These are phyloP conservation scores for Chelonoidis abingdonii DNA, from an alignment of 2,113 vertebrate genomes.

Conservation along the genomic window DNA sequence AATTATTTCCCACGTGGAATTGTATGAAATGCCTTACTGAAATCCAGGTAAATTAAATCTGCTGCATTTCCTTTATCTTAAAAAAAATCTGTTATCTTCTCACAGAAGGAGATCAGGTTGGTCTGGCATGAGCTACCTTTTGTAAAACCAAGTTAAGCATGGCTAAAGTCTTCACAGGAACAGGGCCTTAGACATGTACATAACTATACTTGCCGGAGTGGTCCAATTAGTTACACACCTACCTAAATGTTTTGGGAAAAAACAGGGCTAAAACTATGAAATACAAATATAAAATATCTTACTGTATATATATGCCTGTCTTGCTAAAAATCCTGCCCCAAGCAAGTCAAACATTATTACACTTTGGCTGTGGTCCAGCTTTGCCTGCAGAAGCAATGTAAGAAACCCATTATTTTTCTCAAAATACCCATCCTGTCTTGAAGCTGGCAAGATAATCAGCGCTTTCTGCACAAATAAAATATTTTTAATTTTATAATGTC, in stretches of 20 bases:
- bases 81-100: not conserved
- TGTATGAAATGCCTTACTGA: no score
- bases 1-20: not conserved
- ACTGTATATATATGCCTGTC: not conserved
- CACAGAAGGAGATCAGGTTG: not conserved
- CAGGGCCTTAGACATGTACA: not conserved
- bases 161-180: not conserved
- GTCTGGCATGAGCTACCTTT: not conserved
- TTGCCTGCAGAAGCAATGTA: not conserved
- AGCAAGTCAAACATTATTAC: not conserved
- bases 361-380: not conserved
- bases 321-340: not conserved
- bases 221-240: not conserved
- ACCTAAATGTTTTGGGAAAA: not conserved
- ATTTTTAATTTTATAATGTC: not conserved
- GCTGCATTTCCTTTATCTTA: not conserved
- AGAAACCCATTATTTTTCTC: not conserved
- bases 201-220: not conserved
- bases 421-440: not conserved
- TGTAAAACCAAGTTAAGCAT: not conserved
- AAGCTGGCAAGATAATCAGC: not conserved
- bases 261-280: not conserved
- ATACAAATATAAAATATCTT: not conserved
- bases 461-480: not conserved
- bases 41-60: no score